These are phyloP conservation scores for Chelonoidis abingdonii DNA, from an alignment of 2,113 vertebrate species.

Conservation along the genomic window DNA sequence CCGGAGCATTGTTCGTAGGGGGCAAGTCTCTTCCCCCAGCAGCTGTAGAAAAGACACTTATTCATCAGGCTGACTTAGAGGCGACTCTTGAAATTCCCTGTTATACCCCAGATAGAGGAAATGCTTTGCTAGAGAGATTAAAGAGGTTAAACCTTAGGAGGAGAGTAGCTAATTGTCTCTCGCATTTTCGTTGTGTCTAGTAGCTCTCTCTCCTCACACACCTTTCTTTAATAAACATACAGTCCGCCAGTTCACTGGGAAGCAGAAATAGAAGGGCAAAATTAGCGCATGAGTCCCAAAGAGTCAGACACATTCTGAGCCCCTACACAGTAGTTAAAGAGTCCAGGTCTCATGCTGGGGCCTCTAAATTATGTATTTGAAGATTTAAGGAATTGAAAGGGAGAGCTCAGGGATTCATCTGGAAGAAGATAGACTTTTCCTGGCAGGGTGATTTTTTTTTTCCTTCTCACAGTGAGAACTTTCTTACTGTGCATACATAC, in stretches of 20 bases:
- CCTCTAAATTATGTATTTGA: not conserved
- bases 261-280: not conserved
- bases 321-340: not conserved
- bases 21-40: not conserved
- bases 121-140: not conserved
- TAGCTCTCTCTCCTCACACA: not conserved
- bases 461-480: accelerated
- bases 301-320: not conserved
- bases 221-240: not conserved
- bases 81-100: too few species aligned
- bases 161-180: not conserved
- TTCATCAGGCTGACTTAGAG: too few species aligned
- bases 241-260: not conserved
- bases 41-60: too few species aligned
- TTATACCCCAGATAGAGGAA: not conserved
- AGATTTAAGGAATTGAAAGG: not conserved
- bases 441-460: not conserved
- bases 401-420: not conserved
- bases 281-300: not conserved
- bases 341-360: too few species aligned
- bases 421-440: not conserved
- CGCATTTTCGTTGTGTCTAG: not conserved
- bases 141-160: not conserved
- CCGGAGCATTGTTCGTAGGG: not conserved
- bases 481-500: accelerated